Evolutionary conservation across 2,888 invertebrate genomes (phyloP), one percentile per base, ranked within the genome.

Genomic region (Cephus pygmeus): DNA sequence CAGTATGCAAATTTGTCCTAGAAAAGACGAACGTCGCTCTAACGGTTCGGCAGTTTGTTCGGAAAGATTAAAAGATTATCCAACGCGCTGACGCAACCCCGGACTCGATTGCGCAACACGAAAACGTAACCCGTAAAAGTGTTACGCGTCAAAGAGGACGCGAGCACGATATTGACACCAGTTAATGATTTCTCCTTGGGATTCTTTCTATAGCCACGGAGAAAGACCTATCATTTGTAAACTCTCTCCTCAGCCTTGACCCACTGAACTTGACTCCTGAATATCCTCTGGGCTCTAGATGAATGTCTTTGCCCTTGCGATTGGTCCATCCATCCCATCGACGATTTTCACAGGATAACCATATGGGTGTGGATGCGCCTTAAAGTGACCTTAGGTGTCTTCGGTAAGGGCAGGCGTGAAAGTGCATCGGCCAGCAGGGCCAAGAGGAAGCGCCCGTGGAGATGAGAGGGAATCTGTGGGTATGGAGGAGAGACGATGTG

Each of bases 241-340:
- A 81, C 83, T 83, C 82, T 84, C 83, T 77, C 83, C 81, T 81
- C 83, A 88, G 82, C 88, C 88, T 88, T 88, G 88, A 88, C 88
- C 87, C 82, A 88, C 87, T 88, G 84, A 87, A 81, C 81, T 77
- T 36, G 74, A 68, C 74, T 33, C 75, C 79, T 34, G 23, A 40
- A 78, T 76, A 78, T 80, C 73, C 69, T 40, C 23, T 40, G 23
- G 6, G 15, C 1, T 40, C 40, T 40, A 23, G 40, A 40, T 40
- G 15, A 23, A 40, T 40, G 23, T 23, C 15, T 15, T 40, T 23
- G 15, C 0, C 23, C 15, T 33, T 34, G 23, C 30, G 4, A 75
- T 79, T 75, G 56, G 74, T 77, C 74, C 69, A 40, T 40, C 40
- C 15, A 40, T 40, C 23, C 6, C 1, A 40, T 40, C 40, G 4